A percentile compares a stretch with the other conserved stretches of the same genome.
These are phyloP conservation scores for Ennomos quercinarius DNA, from an alignment of 2,888 invertebrate species.

Conservation along the genomic window DNA sequence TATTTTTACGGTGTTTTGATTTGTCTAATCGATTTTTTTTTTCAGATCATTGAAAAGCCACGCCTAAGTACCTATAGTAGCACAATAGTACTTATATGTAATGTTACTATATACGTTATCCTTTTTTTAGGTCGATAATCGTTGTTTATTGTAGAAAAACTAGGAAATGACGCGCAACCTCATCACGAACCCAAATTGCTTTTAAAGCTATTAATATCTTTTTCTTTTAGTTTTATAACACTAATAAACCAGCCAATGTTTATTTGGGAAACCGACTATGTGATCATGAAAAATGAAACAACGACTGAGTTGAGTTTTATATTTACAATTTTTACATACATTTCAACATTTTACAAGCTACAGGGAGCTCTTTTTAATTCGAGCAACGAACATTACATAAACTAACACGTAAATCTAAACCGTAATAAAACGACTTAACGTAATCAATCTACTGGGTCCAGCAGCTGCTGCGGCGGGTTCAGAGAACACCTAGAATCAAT, in stretches of 20 bases:
- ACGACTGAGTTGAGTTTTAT: constrained; percentile 76
- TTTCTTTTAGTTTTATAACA: constrained; percentile 49
- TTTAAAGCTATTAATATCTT: constrained; percentile 35
- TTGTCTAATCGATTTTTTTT: no score
- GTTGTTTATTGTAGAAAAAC: background rate
- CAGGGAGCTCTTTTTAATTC: constrained; percentile 85
- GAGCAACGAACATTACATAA: constrained; percentile 85
- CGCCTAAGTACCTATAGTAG: no score
- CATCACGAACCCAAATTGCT: constrained; percentile 30
- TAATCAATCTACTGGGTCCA: constrained; percentile 78
- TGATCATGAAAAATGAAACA: constrained; percentile 72
- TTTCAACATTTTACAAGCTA: constrained; percentile 85
- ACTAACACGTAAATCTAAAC: constrained; percentile 85
- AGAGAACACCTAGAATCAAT: constrained; percentile 81
- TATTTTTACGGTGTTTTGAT: no score
- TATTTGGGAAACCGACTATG: constrained; percentile 52
- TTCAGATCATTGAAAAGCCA: no score
- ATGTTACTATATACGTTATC: no score
- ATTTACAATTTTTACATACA: constrained; percentile 85
- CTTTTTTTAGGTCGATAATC: no score
- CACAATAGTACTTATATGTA: no score
- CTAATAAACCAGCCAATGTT: constrained; percentile 43
- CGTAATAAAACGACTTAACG: constrained; percentile 81
- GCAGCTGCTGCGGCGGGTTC: constrained; percentile 66
- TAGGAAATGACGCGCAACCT: constrained; percentile 36